A percentile compares a stretch with the other conserved stretches of the same genome.
phyloP scores from a whole-genome alignment of 2,113 vertebrate genomes.

The Nicator chloris region DNA sequence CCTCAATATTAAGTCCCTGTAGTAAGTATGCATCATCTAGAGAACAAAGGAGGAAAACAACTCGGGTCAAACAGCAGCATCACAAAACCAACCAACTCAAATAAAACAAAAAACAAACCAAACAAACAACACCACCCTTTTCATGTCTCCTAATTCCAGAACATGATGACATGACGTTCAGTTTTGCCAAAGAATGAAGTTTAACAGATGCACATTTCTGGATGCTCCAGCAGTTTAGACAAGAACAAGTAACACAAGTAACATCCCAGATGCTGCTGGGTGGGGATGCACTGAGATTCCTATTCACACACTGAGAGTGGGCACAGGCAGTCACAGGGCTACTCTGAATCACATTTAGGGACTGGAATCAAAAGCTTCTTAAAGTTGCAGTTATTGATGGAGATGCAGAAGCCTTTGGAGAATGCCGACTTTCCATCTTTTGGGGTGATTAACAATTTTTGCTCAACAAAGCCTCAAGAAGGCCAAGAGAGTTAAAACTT shows the following conservation, averaged over 20 bases:
- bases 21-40: slow-evolving; percentile 97
- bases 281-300: background rate
- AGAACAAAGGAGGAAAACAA: background rate
- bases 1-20: slow-evolving; percentile 94
- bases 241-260: background rate
- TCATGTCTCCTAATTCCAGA: background rate
- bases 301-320: background rate
- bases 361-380: background rate
- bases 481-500: background rate
- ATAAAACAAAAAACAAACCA: background rate
- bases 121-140: background rate
- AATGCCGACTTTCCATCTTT: background rate
- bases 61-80: background rate
- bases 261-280: background rate
- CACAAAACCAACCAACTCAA: background rate
- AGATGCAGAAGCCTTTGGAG: background rate
- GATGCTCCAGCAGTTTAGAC: background rate
- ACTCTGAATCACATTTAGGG: background rate
- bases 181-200: background rate
- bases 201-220: background rate
- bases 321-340: background rate
- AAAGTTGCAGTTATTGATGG: background rate
- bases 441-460: background rate
- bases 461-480: background rate
- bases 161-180: background rate